Conservation (phyloP, 1,140 invertebrate species). For the Lordiphosa mommai region DNA sequence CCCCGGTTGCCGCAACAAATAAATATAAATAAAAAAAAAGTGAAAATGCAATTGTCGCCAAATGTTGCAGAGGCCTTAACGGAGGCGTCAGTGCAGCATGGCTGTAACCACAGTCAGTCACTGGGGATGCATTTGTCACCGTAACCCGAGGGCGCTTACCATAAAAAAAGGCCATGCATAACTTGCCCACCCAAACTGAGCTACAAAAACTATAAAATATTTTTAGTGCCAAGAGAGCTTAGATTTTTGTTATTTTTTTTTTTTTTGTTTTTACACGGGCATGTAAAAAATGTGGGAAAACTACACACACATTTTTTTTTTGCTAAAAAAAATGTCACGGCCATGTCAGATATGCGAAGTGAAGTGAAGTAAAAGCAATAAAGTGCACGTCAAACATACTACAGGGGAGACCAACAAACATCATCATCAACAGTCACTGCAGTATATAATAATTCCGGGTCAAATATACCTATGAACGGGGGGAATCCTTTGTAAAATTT, state of each 20-base stretch:
- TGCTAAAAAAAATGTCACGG: conserved; percentile 26
- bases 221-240: conserved; percentile 42
- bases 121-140: conserved; percentile 65
- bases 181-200: conserved; percentile 55
- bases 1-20: conserved; percentile 29
- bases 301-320: neutral
- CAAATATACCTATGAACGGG: no score
- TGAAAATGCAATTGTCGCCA: conserved; percentile 42
- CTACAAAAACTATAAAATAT: conserved; percentile 51
- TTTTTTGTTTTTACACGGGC: neutral
- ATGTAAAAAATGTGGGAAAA: conserved; percentile 4
- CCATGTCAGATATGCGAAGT: conserved; percentile 24
- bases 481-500: no score
- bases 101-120: conserved; percentile 16
- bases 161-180: conserved; percentile 53
- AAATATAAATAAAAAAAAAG: conserved; percentile 19
- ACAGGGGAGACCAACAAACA: conserved; percentile 21
- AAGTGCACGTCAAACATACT: conserved; percentile 58
- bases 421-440: conserved; percentile 14
- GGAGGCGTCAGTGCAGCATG: neutral
- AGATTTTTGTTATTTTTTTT: conserved; percentile 23
- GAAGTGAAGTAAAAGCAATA: conserved; percentile 63
- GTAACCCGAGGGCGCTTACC: conserved; percentile 36
- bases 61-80: conserved; percentile 27
- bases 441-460: no score